Evolutionary conservation across 2,113 vertebrate species (phyloP).

Genomic region (Erythrocercus mccallii): DNA sequence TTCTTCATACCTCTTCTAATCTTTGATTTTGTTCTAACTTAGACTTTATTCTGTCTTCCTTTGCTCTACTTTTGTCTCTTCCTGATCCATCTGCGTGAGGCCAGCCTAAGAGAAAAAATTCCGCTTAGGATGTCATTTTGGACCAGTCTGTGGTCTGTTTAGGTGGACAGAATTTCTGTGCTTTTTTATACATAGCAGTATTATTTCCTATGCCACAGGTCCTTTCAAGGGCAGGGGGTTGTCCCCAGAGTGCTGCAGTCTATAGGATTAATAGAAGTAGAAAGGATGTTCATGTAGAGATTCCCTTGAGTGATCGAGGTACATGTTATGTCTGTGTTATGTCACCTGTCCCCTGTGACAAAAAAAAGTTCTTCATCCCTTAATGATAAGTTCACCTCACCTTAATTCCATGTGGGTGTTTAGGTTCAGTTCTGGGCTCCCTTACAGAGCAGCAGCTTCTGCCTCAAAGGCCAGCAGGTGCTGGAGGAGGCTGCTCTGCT

Average conservation of each 20-base stretch:
- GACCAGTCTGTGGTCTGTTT: background rate
- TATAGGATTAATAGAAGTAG: background rate
- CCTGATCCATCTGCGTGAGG: background rate
- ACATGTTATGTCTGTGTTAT: fast-evolving
- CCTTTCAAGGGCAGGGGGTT: background rate
- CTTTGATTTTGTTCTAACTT: background rate
- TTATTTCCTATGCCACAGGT: background rate
- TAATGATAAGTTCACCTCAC: background rate
- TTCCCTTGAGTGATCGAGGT: background rate
- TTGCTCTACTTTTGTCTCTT: background rate
- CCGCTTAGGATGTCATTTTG: fast-evolving
- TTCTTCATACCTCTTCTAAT: background rate
- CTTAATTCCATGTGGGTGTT: background rate
- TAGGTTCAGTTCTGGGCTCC: background rate
- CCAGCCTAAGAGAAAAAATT: background rate
- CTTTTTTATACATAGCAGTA: background rate
- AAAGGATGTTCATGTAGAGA: background rate
- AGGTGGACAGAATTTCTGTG: background rate
- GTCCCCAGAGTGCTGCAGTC: background rate
- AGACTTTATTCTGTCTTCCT: background rate
- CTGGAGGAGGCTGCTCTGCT: background rate
- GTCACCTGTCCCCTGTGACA: background rate
- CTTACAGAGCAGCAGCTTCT: background rate
- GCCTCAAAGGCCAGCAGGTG: background rate
- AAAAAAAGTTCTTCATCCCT: background rate